Conservation (phyloP, 2,888 invertebrate genomes). For the Luperina testacea region DNA sequence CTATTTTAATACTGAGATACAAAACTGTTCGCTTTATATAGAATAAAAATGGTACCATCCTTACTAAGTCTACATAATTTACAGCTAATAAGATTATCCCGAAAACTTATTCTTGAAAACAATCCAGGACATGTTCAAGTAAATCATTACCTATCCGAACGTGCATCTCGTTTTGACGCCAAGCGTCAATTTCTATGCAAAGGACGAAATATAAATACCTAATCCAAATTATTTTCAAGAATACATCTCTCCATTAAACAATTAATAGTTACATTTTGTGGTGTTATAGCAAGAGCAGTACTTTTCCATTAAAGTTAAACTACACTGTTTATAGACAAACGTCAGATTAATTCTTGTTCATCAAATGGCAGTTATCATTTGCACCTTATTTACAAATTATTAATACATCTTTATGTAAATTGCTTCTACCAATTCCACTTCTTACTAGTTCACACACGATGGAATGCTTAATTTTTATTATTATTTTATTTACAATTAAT, state of each 20-base stretch:
- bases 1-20: constrained; percentile 87
- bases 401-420: constrained; percentile 68
- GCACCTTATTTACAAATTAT: constrained; percentile 78
- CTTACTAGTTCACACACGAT: constrained; percentile 76
- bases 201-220: neutral
- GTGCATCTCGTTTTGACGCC: constrained; percentile 3
- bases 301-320: constrained; percentile 66
- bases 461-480: constrained; percentile 82
- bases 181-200: constrained; percentile 12
- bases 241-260: constrained; percentile 45
- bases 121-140: constrained; percentile 31
- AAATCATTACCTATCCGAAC: neutral
- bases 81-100: constrained; percentile 75
- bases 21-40: constrained; percentile 74
- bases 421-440: constrained; percentile 77
- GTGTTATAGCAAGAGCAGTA: constrained; percentile 80
- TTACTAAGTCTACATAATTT: constrained; percentile 74
- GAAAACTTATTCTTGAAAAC: constrained; percentile 70
- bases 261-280: constrained; percentile 71
- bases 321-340: constrained; percentile 66
- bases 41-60: constrained; percentile 82
- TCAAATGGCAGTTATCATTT: constrained; percentile 78
- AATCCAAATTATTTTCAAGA: constrained; percentile 50
- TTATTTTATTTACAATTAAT: constrained; percentile 73
- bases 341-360: constrained; percentile 61